phyloP scores from a whole-genome alignment of 2,797 vertebrate genomes.

The Pristis pectinata region DNA sequence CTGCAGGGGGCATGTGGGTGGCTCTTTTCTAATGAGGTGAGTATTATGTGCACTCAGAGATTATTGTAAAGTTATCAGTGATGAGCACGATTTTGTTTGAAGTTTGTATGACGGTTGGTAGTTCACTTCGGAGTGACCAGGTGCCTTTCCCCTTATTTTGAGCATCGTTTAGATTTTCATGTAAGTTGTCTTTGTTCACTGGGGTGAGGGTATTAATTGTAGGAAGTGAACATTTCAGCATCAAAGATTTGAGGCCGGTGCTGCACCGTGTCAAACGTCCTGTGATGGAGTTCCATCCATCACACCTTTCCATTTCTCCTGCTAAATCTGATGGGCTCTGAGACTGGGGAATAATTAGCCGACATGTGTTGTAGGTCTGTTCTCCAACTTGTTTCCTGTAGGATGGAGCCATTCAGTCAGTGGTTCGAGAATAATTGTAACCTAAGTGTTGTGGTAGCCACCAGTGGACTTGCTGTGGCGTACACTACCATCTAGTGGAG shows the following conservation, averaged over 20 bases:
- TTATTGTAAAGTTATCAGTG: not conserved
- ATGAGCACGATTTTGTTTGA: not conserved
- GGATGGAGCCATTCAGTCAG: not conserved
- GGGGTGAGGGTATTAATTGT: not conserved
- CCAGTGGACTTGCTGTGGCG: not conserved
- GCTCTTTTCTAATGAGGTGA: too few relatives aligned
- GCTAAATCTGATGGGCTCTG: not conserved
- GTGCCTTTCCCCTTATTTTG: not conserved
- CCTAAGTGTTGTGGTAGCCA: not conserved
- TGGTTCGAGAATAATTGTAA: not conserved
- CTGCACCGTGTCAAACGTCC: not conserved
- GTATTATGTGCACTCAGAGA: not conserved
- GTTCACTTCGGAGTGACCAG: not conserved
- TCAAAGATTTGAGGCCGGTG: not conserved
- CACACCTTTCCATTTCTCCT: too few relatives aligned
- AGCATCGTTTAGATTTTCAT: not conserved
- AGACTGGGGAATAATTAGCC: not conserved
- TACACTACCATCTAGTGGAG: conserved; percentile 20
- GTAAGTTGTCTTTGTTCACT: not conserved
- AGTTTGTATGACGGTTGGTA: not conserved
- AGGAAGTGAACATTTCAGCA: not conserved
- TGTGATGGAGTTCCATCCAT: not conserved
- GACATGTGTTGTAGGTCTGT: not conserved
- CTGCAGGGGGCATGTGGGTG: too few relatives aligned
- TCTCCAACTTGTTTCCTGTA: not conserved